phyloP scores from a whole-genome alignment of 2,113 vertebrate species.

The Aix galericulata region DNA sequence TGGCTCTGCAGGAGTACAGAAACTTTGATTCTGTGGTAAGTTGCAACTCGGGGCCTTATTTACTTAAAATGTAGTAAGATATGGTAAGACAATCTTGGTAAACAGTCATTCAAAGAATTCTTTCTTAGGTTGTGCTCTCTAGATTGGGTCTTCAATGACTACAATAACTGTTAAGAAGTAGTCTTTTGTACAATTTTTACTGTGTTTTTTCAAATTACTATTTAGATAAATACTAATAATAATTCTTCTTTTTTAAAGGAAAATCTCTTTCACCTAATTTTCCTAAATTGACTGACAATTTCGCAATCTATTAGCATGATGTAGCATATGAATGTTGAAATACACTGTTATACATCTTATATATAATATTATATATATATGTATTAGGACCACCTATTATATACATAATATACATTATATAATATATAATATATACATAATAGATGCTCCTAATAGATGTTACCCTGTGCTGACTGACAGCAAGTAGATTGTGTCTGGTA shows the following conservation, averaged over 20 bases:
- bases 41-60: neutral
- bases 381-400: too few relatives aligned
- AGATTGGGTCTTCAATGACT: neutral
- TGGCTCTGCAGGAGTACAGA: constrained; percentile 80
- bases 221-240: neutral
- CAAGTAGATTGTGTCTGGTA: neutral
- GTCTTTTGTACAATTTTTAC: neutral
- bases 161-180: neutral
- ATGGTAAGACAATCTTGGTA: neutral
- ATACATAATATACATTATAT: too few relatives aligned
- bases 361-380: too few relatives aligned
- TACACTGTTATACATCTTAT: neutral
- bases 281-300: neutral
- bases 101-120: neutral
- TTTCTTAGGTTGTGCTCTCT: neutral
- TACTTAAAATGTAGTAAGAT: neutral
- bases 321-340: neutral
- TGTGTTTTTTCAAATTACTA: neutral
- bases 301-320: neutral
- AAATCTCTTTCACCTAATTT: neutral
- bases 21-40: constrained; percentile 81
- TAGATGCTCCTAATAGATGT: neutral
- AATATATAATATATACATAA: neutral
- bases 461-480: neutral
- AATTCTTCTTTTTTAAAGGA: neutral